phyloP scores from a whole-genome alignment of 2,113 vertebrate genomes.

The Podarcis raffonei region DNA sequence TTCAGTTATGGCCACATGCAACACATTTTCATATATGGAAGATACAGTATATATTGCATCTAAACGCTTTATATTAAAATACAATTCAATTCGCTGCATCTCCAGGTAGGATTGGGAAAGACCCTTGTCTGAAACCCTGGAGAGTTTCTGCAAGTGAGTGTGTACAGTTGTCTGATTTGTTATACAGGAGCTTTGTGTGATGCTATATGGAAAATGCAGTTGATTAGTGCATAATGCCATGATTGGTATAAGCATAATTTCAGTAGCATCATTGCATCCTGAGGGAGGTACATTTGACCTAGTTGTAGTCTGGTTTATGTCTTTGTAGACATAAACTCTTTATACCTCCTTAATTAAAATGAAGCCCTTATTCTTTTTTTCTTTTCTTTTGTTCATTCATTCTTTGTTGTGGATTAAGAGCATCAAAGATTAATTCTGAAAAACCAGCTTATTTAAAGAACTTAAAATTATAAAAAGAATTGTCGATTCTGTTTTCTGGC shows the following conservation, averaged over 20 bases:
- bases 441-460: conserved; percentile 22
- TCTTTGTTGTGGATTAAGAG: conserved; percentile 2
- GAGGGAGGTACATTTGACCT: conserved; percentile 2
- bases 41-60: not conserved
- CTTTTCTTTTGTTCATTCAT: too few species aligned
- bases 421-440: conserved; percentile 26
- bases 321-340: not conserved
- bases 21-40: not conserved
- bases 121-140: too few species aligned
- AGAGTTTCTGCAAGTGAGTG: too few species aligned
- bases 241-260: conserved; percentile 33
- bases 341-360: conserved; percentile 17
- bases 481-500: not conserved
- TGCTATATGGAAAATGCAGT: not conserved
- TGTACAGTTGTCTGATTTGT: too few species aligned
- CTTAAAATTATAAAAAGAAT: conserved; percentile 6
- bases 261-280: conserved; percentile 8
- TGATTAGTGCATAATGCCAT: conserved; percentile 26
- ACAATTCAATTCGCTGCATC: not conserved
- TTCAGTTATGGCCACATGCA: not conserved
- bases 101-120: too few species aligned
- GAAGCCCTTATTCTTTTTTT: conserved; percentile 24
- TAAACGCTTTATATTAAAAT: not conserved
- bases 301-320: conserved; percentile 47
- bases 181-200: too few species aligned